Evolutionary conservation across 2,113 vertebrate species (phyloP), one percentile per base, ranked within the genome.

Genomic region (Carlito syrichta): DNA sequence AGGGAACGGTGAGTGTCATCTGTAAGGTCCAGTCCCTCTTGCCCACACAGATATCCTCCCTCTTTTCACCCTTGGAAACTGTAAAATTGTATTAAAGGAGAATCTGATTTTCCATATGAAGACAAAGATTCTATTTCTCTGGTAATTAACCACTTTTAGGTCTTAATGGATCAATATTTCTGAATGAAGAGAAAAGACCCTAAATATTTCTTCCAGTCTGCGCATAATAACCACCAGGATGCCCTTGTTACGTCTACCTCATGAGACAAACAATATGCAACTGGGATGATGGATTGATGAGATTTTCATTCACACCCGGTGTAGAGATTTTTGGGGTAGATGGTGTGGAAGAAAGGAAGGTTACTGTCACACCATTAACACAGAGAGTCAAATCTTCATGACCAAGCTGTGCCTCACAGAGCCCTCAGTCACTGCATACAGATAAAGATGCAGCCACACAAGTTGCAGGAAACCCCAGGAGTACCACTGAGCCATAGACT

Each of bases 331-430:
- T 68, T 43, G n/a, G n/a, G n/a, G n/a, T n/a, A n/a, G n/a, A n/a
- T n/a, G n/a, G n/a, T 78, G 83, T 71, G 79, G 90, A 79, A 66
- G 91, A 50, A 97, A 89, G 66, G 69, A 89, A 83, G 56, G 81
- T 83, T 32, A 14, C 9, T 35, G 4, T 68, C 48, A 35, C 10
- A 69, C 10, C 68, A 27, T 63, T 76, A 69, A 77, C 38, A 45
- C 20, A 40, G 52, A 68, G 58, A 20, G 50, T 35, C 73, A 74
- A n/a, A 86, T 48, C 14, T 16, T 88, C 6, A 19, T 0, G 6
- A 23, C 71, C 5, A 54, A 83, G 19, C 30, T 8, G 12, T 13
- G n/a, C 43, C 40, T 77, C 90, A 13, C 1, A 6, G n/a, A 5
- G 0, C 45, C 8, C 63, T n/a, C 62, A 16, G 45, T 48, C 19